These are phyloP conservation scores for Spialia ferax DNA, from an alignment of 2,888 invertebrate genomes.

Conservation along the genomic window DNA sequence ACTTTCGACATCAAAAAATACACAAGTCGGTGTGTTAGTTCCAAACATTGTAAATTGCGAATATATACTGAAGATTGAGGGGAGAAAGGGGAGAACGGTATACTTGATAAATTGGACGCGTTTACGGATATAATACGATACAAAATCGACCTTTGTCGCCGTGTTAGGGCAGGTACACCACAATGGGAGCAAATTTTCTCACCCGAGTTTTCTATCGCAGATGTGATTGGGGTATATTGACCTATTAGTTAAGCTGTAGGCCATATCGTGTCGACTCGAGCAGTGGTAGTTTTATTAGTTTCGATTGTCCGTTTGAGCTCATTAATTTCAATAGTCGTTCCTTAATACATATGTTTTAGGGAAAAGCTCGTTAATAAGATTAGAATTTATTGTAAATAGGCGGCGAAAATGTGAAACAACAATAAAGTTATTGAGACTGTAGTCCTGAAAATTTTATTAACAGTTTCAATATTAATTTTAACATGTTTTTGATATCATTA, in stretches of 20 bases:
- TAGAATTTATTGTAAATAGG: too few relatives aligned
- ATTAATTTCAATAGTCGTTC: neutral
- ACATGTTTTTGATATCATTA: too few relatives aligned
- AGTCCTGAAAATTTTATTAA: too few relatives aligned
- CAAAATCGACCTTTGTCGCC: constrained; percentile 66
- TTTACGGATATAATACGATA: constrained; percentile 69
- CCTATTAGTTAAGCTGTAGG: constrained; percentile 60
- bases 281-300: neutral
- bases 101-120: constrained; percentile 65
- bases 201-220: constrained; percentile 53
- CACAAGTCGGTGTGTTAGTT: too few relatives aligned
- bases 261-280: constrained; percentile 53
- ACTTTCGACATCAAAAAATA: neutral
- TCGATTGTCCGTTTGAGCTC: neutral
- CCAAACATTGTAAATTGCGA: constrained; percentile 17
- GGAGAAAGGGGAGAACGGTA: constrained; percentile 52
- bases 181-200: constrained; percentile 62
- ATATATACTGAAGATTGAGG: constrained; percentile 19
- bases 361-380: neutral
- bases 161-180: constrained; percentile 60
- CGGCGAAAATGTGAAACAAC: too few relatives aligned
- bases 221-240: constrained; percentile 59
- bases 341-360: neutral
- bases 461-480: too few relatives aligned
- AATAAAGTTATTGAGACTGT: too few relatives aligned